Percentiles rank a stretch among this genome's conserved stretches.
These are phyloP conservation scores for Rattus rattus DNA, from an alignment of 2,113 vertebrate genomes.

Conservation along the genomic window DNA sequence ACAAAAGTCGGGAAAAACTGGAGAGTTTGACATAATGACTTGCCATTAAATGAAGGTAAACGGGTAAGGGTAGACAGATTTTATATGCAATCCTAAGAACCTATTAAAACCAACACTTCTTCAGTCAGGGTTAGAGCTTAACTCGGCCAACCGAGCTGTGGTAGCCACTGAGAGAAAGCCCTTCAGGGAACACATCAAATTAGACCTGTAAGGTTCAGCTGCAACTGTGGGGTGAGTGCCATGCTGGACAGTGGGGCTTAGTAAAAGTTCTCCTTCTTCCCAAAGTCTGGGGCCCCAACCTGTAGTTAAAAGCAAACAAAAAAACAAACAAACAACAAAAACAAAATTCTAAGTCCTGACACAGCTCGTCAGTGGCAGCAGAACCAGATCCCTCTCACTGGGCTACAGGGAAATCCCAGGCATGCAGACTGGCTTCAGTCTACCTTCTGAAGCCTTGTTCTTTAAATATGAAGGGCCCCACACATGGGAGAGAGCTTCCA, in stretches of 20 bases:
- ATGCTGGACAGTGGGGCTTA: neutral
- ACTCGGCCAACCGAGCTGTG: neutral
- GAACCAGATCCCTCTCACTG: no score
- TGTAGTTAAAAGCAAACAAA: no score
- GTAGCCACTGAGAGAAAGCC: neutral
- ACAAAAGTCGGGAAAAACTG: neutral
- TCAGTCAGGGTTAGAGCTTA: neutral
- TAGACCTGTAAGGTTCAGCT: neutral
- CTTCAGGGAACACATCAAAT: neutral
- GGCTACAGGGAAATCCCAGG: neutral
- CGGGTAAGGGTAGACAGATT: neutral
- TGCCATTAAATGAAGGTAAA: neutral
- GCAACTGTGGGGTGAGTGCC: neutral
- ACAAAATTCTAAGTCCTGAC: neutral
- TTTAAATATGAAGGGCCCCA: neutral
- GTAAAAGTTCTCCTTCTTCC: neutral
- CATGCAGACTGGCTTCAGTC: accelerated
- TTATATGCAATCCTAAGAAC: neutral
- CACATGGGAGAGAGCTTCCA: neutral
- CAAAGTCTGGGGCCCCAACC: neutral
- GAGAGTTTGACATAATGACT: neutral
- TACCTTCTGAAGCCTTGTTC: neutral
- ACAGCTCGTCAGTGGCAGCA: neutral
- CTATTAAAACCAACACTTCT: neutral
- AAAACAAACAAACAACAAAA: neutral